A percentile compares a stretch with the other conserved stretches of the same genome.
Evolutionary conservation across 2,113 vertebrate genomes (phyloP).

Genomic region (Egretta garzetta): DNA sequence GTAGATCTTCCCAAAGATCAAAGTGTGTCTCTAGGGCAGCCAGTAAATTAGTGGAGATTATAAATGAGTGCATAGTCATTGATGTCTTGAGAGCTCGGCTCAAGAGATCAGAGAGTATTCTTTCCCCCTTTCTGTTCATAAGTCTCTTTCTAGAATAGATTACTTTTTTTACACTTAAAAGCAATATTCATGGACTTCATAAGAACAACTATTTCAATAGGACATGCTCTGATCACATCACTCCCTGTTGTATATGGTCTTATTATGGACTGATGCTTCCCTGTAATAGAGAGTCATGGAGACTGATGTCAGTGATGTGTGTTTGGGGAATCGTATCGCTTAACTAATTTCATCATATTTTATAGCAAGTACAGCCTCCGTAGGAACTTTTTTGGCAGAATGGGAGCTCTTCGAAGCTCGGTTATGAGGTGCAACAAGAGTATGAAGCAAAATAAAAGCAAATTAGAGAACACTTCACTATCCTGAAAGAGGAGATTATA

Average conservation of each 20-base stretch:
- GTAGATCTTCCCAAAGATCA: constrained; percentile 68
- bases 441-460: constrained; percentile 59
- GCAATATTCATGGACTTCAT: constrained; percentile 66
- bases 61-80: constrained; percentile 57
- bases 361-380: constrained; percentile 41
- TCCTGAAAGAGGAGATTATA: constrained; percentile 46
- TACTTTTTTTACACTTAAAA: constrained; percentile 64
- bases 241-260: constrained; percentile 63
- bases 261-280: constrained; percentile 58
- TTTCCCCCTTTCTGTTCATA: constrained; percentile 45
- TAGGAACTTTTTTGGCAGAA: constrained; percentile 36
- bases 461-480: constrained; percentile 49
- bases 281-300: constrained; percentile 14
- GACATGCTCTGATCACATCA: constrained; percentile 62
- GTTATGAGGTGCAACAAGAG: constrained; percentile 19
- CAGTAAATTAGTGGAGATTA: constrained; percentile 69
- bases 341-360: constrained; percentile 66
- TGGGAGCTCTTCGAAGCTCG: constrained; percentile 36
- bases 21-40: constrained; percentile 68
- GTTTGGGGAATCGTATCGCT: constrained; percentile 38
- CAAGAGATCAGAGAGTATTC: constrained; percentile 67
- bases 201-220: constrained; percentile 63
- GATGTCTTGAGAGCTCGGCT: constrained; percentile 61
- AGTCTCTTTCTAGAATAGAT: constrained; percentile 54
- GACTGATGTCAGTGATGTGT: constrained; percentile 28